Evolutionary conservation across 1,140 invertebrate species (phyloP).

Genomic region (Hycleus phaleratus): DNA sequence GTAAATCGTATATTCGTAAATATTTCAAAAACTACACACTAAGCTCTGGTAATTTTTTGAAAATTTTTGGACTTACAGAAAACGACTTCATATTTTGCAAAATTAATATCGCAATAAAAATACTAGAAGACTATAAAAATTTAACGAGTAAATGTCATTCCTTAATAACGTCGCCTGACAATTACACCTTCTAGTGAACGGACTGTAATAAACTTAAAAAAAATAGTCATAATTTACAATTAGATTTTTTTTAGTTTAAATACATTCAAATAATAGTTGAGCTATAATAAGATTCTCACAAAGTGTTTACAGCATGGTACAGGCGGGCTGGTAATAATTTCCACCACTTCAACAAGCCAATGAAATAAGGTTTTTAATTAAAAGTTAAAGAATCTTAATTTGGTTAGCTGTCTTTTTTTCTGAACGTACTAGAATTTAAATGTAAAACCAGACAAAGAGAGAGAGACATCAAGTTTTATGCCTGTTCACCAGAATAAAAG

Average conservation of each 20-base stretch:
- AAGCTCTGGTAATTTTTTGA: background rate
- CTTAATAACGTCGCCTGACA: background rate
- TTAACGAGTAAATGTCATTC: slow-evolving; percentile 4
- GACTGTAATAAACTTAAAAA: no score
- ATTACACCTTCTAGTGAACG: background rate
- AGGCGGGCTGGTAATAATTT: slow-evolving; percentile 22
- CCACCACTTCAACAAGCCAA: slow-evolving; percentile 21
- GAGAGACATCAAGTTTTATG: slow-evolving; percentile 11
- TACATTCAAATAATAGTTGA: no score
- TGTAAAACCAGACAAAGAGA: no score
- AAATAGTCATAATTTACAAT: no score
- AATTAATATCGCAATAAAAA: slow-evolving; percentile 14
- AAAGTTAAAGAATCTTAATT: slow-evolving; percentile 32
- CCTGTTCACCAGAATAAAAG: slow-evolving; percentile 19
- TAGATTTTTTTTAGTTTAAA: no score
- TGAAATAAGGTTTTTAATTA: slow-evolving; percentile 32
- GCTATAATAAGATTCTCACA: no score
- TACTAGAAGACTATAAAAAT: slow-evolving; percentile 2
- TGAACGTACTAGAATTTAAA: background rate
- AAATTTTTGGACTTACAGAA: background rate
- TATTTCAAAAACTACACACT: background rate
- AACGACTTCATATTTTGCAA: slow-evolving; percentile 13
- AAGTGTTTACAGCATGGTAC: slow-evolving; percentile 10
- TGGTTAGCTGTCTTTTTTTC: slow-evolving; percentile 6
- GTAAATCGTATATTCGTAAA: no score